Evolutionary conservation across 2,113 vertebrate species (phyloP).

Genomic region (Ceyx margarethae): DNA sequence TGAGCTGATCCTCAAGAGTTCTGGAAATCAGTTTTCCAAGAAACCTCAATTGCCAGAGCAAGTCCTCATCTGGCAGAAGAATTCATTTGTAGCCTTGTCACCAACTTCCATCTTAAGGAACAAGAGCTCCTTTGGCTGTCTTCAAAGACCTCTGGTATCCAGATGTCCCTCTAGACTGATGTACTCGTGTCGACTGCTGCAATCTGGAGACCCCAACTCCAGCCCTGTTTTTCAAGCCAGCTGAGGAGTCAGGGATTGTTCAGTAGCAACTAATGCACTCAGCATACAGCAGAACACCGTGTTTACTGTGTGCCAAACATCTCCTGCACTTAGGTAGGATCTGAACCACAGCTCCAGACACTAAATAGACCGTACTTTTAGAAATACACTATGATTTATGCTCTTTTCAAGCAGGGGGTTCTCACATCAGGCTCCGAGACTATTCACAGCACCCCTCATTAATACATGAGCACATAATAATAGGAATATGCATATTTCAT

Average conservation of each 20-base stretch:
- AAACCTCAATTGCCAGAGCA: neutral
- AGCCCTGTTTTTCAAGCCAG: neutral
- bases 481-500: slow-evolving; percentile 34
- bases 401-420: neutral
- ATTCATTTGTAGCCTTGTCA: neutral
- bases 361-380: neutral
- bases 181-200: rapidly evolving
- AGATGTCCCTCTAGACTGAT: neutral
- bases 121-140: neutral
- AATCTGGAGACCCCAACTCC: neutral
- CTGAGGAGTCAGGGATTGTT: neutral
- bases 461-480: slow-evolving; percentile 23
- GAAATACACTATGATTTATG: neutral
- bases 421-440: neutral
- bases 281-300: rapidly evolving
- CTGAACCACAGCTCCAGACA: neutral
- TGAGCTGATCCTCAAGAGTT: neutral
- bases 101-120: neutral
- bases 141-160: neutral
- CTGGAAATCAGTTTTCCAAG: neutral
- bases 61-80: neutral
- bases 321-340: neutral
- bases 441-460: slow-evolving; percentile 19
- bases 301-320: neutral
- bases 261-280: neutral